These are phyloP conservation scores for Pseudochaenichthys georgianus DNA, from an alignment of 2,797 vertebrate species.

Conservation along the genomic window DNA sequence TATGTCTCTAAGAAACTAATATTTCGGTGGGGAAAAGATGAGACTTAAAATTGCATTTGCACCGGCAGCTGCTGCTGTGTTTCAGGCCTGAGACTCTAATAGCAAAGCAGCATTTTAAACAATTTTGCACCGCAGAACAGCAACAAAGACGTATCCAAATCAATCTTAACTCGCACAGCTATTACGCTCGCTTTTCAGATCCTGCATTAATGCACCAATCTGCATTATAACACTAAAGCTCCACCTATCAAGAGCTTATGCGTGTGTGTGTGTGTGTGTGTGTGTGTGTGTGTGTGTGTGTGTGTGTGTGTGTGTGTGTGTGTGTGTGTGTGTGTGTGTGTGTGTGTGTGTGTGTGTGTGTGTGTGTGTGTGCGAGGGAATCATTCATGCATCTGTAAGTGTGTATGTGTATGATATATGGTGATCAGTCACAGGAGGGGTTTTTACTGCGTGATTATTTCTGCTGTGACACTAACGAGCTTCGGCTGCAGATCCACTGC, in stretches of 20 bases:
- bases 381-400: constrained; percentile 76
- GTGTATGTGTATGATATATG: constrained; percentile 83
- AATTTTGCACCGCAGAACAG: constrained; percentile 40
- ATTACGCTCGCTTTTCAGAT: constrained; percentile 54
- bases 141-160: constrained; percentile 47
- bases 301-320: no score
- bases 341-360: constrained; percentile 8
- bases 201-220: constrained; percentile 72
- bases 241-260: constrained; percentile 54
- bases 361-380: constrained; percentile 37
- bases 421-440: constrained; percentile 85
- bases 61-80: constrained; percentile 6
- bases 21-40: constrained; percentile 10
- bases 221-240: constrained; percentile 71
- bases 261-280: constrained; percentile 16
- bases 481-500: constrained; percentile 85
- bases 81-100: constrained; percentile 11
- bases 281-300: constrained; percentile 26
- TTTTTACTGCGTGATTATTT: constrained; percentile 86
- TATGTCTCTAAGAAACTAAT: constrained; percentile 2
- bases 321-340: no score
- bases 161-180: constrained; percentile 60
- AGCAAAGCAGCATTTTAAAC: constrained; percentile 37
- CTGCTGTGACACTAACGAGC: constrained; percentile 86
- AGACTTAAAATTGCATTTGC: constrained; percentile 21